Percentiles rank a stretch among this genome's conserved stretches.
Evolutionary conservation across 1,140 invertebrate genomes (phyloP).

Genomic region (Drosophila orosa): DNA sequence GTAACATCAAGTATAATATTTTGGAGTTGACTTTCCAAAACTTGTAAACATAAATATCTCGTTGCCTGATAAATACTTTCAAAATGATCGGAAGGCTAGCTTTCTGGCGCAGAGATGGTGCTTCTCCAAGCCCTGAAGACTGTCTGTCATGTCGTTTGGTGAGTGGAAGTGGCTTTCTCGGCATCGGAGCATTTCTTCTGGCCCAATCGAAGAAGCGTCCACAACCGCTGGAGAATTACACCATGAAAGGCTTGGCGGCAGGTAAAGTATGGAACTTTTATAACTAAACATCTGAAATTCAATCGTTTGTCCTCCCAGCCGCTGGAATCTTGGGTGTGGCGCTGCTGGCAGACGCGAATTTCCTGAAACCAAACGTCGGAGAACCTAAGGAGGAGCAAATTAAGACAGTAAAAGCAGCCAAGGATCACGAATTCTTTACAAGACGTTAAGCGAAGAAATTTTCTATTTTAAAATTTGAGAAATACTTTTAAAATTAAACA

Average conservation of each 20-base stretch:
- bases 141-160: constrained; percentile 64
- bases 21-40: background rate
- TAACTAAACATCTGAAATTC: background rate
- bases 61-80: background rate
- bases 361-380: constrained; percentile 46
- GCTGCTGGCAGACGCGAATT: constrained; percentile 62
- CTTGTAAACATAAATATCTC: background rate
- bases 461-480: background rate
- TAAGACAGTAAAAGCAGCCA: constrained; percentile 11
- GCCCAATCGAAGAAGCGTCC: constrained; percentile 57
- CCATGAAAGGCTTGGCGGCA: constrained; percentile 68
- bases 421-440: constrained; percentile 56
- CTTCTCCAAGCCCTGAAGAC: constrained; percentile 39
- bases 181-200: constrained; percentile 62
- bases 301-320: background rate
- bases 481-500: background rate
- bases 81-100: constrained; percentile 67
- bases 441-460: constrained; percentile 36
- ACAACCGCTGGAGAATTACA: constrained; percentile 45
- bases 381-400: constrained; percentile 25
- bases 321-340: constrained; percentile 60
- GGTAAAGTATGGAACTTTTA: constrained; percentile 18
- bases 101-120: constrained; percentile 58
- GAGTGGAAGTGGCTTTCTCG: constrained; percentile 64
- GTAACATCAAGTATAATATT: background rate